Base-by-base conservation (phyloP, 2,113 vertebrate genomes). In the Grammomys dolichurus region DNA sequence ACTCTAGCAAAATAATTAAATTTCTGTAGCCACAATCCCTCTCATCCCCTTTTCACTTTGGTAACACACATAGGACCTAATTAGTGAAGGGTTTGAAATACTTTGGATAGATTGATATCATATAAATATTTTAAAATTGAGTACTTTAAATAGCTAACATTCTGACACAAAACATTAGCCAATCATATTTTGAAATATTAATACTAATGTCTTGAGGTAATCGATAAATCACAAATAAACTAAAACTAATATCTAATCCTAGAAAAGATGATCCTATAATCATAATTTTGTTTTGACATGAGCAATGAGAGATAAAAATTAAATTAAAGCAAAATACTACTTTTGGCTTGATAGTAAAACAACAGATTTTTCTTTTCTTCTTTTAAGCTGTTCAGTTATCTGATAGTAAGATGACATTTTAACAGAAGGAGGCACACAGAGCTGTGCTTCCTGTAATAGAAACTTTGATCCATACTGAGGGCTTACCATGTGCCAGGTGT, bases 131-230 rank as follows among this genome's bases (percentile, higher is more conserved):
- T 97, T 31, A 80, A 97, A 95, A 93, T 96, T 3, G 5, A 46
- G 51, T 86, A 63, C 87, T 94, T 96, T 94, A 95, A 94, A 94
- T 93, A 94, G 90, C 43, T 89, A 90, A 86, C 40, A 89, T 93
- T 94, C 75, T 67, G 58, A 94, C 90, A 93, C 65, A 91, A 92
- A 90, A 90, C 73, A 93, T 94, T 93, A 93, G 67, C 58, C 48
- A 95, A 60, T 75, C 26, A 51, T 81, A 97, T 87, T 95, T 88
- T 96, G 77, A 97, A 97, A 97, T 95, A 97, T 91, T 91, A 97
- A 97, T 96, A 95, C 92, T 95, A 90, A 95, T 95, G 87, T 14
- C 20, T 96, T 92, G 91, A 80, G 2, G 54, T 93, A 90, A 94
- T 96, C 96, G 93, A 90, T 96, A 94, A 93, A 94, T 96, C 84